phyloP scores from a whole-genome alignment of 30 jellyfish, hydroid and myxozoan genomes.

The Rhopilema esculentum region DNA sequence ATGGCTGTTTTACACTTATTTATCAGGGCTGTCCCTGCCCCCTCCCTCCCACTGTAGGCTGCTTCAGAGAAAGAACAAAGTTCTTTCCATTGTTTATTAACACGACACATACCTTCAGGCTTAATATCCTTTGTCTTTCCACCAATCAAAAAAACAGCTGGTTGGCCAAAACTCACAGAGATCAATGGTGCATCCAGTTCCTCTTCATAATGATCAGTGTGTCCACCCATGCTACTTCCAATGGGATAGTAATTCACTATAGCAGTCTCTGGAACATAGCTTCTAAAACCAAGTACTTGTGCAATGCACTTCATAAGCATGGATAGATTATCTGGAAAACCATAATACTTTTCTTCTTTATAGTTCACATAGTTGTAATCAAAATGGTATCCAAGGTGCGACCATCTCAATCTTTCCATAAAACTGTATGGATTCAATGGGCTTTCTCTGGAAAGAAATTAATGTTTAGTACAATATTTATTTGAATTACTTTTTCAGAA shows the following conservation, averaged over 20 bases:
- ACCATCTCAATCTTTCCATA: constrained; percentile 88
- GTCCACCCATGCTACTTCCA: constrained; percentile 99
- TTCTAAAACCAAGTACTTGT: constrained; percentile 57
- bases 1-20: too few species aligned
- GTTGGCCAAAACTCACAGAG: constrained; percentile 92
- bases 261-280: constrained; percentile 92
- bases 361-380: constrained; percentile 92
- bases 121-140: constrained; percentile 81
- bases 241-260: constrained; percentile 90
- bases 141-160: constrained; percentile 94
- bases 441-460: constrained; percentile 17
- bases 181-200: constrained; percentile 91
- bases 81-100: background rate
- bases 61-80: too few species aligned
- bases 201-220: constrained; percentile 98
- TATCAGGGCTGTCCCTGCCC: too few species aligned
- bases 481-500: background rate
- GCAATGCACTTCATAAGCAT: constrained; percentile 76
- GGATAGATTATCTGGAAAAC: constrained; percentile 91
- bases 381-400: constrained; percentile 97
- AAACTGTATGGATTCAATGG: constrained; percentile 41
- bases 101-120: constrained; percentile 86
- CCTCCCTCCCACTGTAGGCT: too few species aligned
- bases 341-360: constrained; percentile 89
- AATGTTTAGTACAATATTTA: background rate